Base-by-base conservation (phyloP, 2,888 invertebrate species). In the Chelonus formosanus region DNA sequence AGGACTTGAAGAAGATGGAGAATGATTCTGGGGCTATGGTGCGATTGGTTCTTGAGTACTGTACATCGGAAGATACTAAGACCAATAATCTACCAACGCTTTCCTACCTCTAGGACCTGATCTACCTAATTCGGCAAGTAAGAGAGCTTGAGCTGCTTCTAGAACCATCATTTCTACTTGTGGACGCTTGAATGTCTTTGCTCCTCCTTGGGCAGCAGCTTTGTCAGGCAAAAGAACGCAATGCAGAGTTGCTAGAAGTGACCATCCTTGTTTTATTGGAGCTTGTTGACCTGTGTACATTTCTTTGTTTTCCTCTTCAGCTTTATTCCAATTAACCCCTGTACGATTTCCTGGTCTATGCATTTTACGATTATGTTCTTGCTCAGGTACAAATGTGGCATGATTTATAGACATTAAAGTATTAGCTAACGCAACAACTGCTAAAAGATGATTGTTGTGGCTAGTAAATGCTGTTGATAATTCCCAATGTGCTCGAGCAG, bases 381-480 rank as follows among this genome's bases (percentile, higher is more conserved):
- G 93, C 76, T 95, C 95, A 0, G 94, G 93, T 70, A 96, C 90
- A 84, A 98, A 97, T 48, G 95, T 94, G 43, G 97, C 96, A 78
- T 95, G 95, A 82, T 93, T 95, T 96, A 98, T 97, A 0, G 97
- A 95, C 96, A 98, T 96, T 58, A 99, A 88, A 0, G 98, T 98
- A 85, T 99, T 97, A 58, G 98, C 94, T 65, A 98, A 88, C 0
- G 98, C 93, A 61, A 98, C 96, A 70, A 98, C 92, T 62, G 97
- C 93, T 72, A 99, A 87, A 69, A 99, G 88, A 84, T 99, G 99
- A 85, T 97, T 96, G n/a, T n/a, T n/a, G n/a, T n/a, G n/a, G n/a
- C 97, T 98, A 1, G 98, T 98, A 36, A 98, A 85, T 0, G 96
- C 95, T 1, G 95, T 95, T 74, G 96, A 97, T 58, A 98, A 87